Base-by-base conservation (phyloP, 2,888 invertebrate species). In the Halictus quadricinctus region DNA sequence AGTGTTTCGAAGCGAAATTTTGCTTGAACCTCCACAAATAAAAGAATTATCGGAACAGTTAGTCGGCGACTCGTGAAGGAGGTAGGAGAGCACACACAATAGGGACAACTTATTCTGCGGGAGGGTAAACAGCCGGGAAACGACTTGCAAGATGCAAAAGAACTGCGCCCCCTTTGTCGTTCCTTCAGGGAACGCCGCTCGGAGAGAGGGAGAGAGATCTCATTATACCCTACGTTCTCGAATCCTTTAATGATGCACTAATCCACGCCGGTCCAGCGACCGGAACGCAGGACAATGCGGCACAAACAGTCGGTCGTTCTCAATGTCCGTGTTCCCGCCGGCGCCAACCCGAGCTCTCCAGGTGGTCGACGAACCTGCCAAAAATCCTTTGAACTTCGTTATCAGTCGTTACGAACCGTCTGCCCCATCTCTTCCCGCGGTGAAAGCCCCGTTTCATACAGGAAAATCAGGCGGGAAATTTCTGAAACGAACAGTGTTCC, bases 321-420 rank as follows among this genome's bases (percentile, higher is more conserved):
- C 73, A 73, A 69, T 70, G 64, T 75, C 72, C 54, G 76, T 80
- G 69, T 43, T 80, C 72, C 43, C 75, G 46, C 18, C 2, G 72
- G 72, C 60, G 54, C 18, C 50, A 25, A n/a, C n/a, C 21, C 48
- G 58, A 86, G 72, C 69, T 69, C 4, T 66, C 80, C 80, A 48
- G 60, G 13, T 60, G 64, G 81, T 66, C 80, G 74, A 18, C 75
- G 46, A 76, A 79, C 76, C 79, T 80, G 78, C 86, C 85, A 85
- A 86, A 86, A 85, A 86, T 85, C 85, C 85, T 86, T 86, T 86
- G 80, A 85, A 78, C 85, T 80, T 85, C 85, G 85, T 85, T 85
- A 85, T 85, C 85, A 76, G 75, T 85, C 85, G 77, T 76, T 76
- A 70, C 36, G 75, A 75, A 80, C 72, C 64, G 60, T 18, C 74